Conservation (phyloP, 2,888 invertebrate species). For the Thelaira solivaga region DNA sequence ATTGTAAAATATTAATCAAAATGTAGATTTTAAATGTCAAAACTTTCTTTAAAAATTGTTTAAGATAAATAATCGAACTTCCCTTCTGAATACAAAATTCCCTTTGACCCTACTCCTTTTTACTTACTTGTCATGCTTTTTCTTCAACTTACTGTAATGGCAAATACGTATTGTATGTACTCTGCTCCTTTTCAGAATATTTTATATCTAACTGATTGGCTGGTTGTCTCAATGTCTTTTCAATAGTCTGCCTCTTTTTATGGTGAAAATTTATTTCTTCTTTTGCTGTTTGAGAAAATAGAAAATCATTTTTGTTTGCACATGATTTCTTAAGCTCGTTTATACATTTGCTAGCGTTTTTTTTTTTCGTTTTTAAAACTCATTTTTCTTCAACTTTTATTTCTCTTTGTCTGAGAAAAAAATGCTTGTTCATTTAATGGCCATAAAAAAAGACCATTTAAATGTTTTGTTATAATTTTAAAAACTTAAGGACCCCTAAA, state of each 20-base stretch:
- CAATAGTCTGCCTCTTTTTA: slow-evolving; percentile 24
- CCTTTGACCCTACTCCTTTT: neutral
- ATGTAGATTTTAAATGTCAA: slow-evolving; percentile 61
- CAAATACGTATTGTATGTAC: too few relatives aligned
- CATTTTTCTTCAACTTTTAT: neutral
- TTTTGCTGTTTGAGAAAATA: neutral
- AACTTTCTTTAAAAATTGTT: slow-evolving; percentile 56
- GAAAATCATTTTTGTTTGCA: neutral
- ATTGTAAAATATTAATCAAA: slow-evolving; percentile 60
- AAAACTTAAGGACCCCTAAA: slow-evolving; percentile 9
- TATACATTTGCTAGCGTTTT: slow-evolving; percentile 7
- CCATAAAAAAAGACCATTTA: slow-evolving; percentile 21
- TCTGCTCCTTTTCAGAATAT: too few relatives aligned
- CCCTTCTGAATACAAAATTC: neutral
- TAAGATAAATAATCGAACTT: slow-evolving; percentile 59
- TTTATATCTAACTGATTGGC: too few relatives aligned
- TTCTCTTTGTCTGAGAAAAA: neutral
- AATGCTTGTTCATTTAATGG: slow-evolving; percentile 55
- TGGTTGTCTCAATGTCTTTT: slow-evolving; percentile 30
- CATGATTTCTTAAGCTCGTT: neutral
- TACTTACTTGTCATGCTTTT: neutral
- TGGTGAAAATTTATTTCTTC: neutral
- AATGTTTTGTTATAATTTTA: slow-evolving; percentile 12
- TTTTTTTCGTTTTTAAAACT: neutral
- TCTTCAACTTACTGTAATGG: slow-evolving; percentile 9